Evolutionary conservation across 2,888 invertebrate genomes (phyloP).

Genomic region (Yponomeuta malinellus): DNA sequence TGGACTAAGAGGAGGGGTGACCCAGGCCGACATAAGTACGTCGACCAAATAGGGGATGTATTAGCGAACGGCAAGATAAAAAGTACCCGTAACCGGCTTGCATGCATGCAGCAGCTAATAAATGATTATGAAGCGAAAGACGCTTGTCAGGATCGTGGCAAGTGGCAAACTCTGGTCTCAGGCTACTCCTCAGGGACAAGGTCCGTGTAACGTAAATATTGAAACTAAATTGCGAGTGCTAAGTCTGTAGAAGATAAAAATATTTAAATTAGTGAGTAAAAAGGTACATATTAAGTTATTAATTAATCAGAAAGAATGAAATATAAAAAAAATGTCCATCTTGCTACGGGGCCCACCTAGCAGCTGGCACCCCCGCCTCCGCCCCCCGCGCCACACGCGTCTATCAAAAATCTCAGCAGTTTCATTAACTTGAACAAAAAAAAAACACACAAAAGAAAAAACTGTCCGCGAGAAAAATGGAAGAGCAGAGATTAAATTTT

Average conservation of each 20-base stretch:
- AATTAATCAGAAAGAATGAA: slow-evolving; percentile 46
- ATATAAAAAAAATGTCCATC: slow-evolving; percentile 29
- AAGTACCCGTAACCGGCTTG: no score
- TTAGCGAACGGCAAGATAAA: no score
- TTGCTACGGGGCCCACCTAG: not conserved
- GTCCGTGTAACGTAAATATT: no score
- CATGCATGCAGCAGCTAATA: no score
- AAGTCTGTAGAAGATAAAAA: not conserved
- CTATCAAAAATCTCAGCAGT: slow-evolving; percentile 63
- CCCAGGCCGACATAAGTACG: no score
- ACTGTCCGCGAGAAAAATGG: slow-evolving; percentile 48
- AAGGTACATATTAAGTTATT: slow-evolving; percentile 31
- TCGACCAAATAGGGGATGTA: no score
- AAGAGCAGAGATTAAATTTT: slow-evolving; percentile 68
- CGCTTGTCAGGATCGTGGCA: no score
- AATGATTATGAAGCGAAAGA: no score
- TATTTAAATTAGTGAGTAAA: slow-evolving; percentile 32
- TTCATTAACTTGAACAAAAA: slow-evolving; percentile 51
- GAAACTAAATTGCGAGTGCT: no score
- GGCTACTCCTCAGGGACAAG: no score
- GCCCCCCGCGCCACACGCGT: slow-evolving; percentile 17
- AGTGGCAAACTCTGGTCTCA: no score
- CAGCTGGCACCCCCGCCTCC: slow-evolving; percentile 3
- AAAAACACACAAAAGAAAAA: slow-evolving; percentile 46
- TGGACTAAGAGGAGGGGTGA: no score